Evolutionary conservation across 2,888 invertebrate species (phyloP).

Genomic region (Steinernema hermaphroditum): DNA sequence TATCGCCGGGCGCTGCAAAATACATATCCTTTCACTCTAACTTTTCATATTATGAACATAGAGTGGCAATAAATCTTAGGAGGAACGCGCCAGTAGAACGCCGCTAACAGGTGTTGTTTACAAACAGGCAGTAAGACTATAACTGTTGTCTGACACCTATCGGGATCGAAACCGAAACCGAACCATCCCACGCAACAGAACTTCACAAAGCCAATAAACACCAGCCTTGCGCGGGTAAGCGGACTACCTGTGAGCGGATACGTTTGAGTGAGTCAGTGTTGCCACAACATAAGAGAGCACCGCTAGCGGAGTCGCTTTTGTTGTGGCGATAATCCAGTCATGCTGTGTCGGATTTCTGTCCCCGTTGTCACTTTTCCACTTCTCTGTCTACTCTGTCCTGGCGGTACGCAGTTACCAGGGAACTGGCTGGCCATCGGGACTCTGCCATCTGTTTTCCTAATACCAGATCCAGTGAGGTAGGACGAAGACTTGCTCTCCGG

Average conservation of each 20-base stretch:
- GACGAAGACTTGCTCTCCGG: neutral
- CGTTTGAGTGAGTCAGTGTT: neutral
- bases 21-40: too few species aligned
- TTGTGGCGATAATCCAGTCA: conserved; percentile 2
- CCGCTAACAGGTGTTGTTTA: neutral
- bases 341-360: neutral
- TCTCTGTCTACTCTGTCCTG: neutral
- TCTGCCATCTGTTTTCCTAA: neutral
- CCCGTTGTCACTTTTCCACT: neutral
- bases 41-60: too few species aligned
- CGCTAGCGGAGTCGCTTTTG: neutral
- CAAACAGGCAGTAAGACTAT: neutral
- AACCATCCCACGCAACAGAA: neutral
- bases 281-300: neutral
- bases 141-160: neutral
- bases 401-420: neutral
- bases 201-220: neutral
- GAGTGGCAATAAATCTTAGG: too few species aligned
- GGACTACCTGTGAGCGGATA: neutral
- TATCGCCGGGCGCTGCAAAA: too few species aligned
- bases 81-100: too few species aligned
- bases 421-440: conserved; percentile 24
- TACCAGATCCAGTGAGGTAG: conserved; percentile 23
- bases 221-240: neutral
- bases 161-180: neutral